phyloP scores from a whole-genome alignment of 2,888 invertebrate species.

The Brachynemurus nebulosus region DNA sequence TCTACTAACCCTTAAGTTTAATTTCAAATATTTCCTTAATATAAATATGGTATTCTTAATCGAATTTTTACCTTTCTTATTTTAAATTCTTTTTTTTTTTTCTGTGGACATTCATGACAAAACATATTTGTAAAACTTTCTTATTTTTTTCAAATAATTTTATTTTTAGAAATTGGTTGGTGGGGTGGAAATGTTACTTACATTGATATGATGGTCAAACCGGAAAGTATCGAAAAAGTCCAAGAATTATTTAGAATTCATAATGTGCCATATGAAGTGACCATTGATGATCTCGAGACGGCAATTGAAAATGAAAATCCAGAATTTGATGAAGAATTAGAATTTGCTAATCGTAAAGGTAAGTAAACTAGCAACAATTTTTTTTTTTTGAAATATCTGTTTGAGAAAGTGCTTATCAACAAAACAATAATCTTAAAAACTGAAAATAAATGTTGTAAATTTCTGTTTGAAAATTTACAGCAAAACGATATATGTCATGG shows the following conservation, averaged over 20 bases:
- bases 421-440: not conserved
- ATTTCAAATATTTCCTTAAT: too few species aligned
- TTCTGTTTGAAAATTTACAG: conserved; percentile 1
- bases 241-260: conserved; percentile 44
- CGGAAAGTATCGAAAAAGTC: conserved; percentile 46
- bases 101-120: too few species aligned
- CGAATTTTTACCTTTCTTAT: not conserved
- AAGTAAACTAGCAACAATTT: conserved; percentile 12
- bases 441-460: not conserved
- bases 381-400: too few species aligned
- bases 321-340: conserved; percentile 49
- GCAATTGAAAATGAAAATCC: conserved; percentile 73
- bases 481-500: conserved; percentile 3
- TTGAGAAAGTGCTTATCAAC: too few species aligned
- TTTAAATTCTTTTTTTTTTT: not conserved
- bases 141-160: too few species aligned
- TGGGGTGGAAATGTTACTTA: conserved; percentile 50
- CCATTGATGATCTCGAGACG: conserved; percentile 64
- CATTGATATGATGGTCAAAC: conserved; percentile 59
- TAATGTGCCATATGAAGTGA: conserved; percentile 50
- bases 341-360: conserved; percentile 58
- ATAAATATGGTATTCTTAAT: not conserved
- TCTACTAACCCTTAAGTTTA: too few species aligned
- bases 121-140: too few species aligned
- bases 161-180: conserved; percentile 40